Percentiles rank a stretch among this genome's conserved stretches.
Evolutionary conservation across 2,888 invertebrate species (phyloP).

Genomic region (Noctua fimbriata): DNA sequence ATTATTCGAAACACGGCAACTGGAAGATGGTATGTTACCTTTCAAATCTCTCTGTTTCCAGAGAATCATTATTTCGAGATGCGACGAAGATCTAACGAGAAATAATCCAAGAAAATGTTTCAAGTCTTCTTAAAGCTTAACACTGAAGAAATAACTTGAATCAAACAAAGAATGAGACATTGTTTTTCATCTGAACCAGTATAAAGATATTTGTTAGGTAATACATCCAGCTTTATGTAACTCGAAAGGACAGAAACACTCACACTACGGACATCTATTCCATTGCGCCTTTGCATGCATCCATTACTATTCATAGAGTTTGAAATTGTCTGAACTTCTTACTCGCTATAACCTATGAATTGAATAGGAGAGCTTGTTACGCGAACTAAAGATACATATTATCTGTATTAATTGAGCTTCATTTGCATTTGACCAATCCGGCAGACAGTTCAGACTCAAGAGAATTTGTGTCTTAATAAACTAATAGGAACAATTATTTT

Average conservation of each 20-base stretch:
- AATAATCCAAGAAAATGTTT: conserved; percentile 6
- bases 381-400: conserved; percentile 18
- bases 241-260: conserved; percentile 44
- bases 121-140: neutral
- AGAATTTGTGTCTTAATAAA: conserved; percentile 10
- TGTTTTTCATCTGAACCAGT: conserved; percentile 5
- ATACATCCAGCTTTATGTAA: conserved; percentile 33
- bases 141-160: conserved; percentile 23
- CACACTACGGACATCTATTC: conserved; percentile 54
- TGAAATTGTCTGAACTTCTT: conserved; percentile 71
- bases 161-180: conserved; percentile 12
- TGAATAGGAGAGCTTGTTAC: conserved; percentile 56
- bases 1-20: conserved; percentile 20
- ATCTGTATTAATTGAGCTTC: conserved; percentile 25
- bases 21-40: neutral
- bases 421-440: conserved; percentile 21
- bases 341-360: conserved; percentile 68
- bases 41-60: neutral
- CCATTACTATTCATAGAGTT: conserved; percentile 72
- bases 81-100: neutral
- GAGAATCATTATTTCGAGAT: neutral
- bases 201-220: conserved; percentile 12
- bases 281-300: conserved; percentile 67
- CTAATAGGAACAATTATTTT: neutral
- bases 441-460: conserved; percentile 14